Conservation (phyloP, 2,113 vertebrate genomes). For the Dermatemys mawii region DNA sequence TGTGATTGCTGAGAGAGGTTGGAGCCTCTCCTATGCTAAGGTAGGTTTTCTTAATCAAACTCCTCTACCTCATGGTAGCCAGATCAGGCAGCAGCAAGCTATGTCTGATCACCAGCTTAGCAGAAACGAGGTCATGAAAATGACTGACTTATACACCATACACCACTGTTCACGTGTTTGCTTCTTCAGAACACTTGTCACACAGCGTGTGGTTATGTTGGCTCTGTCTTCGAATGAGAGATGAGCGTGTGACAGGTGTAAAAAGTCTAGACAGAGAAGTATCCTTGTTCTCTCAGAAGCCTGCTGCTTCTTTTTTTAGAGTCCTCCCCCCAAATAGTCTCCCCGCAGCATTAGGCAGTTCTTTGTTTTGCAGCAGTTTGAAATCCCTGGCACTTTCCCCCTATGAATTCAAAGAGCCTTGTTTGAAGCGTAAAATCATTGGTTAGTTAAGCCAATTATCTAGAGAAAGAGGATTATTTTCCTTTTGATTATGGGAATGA, state of each 20-base stretch:
- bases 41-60: not conserved
- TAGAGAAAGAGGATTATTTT: constrained; percentile 41
- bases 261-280: constrained; percentile 40
- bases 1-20: not conserved
- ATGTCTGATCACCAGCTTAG: not conserved
- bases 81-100: not conserved
- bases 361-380: constrained; percentile 20
- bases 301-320: not conserved
- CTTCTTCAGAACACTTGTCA: not conserved
- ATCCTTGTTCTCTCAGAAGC: not conserved
- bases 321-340: not conserved
- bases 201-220: not conserved
- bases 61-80: not conserved
- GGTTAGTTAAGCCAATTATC: constrained; percentile 42
- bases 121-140: not conserved
- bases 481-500: constrained; percentile 29
- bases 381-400: constrained; percentile 43
- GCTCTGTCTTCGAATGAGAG: not conserved
- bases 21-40: not conserved
- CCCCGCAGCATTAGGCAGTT: not conserved
- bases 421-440: constrained; percentile 59
- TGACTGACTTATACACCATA: rapidly evolving
- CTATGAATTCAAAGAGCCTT: constrained; percentile 54
- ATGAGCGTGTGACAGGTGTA: not conserved
- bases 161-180: rapidly evolving